These are phyloP conservation scores for Kryptolebias ocellatus DNA, from an alignment of 2,797 vertebrate genomes.

Conservation along the genomic window DNA sequence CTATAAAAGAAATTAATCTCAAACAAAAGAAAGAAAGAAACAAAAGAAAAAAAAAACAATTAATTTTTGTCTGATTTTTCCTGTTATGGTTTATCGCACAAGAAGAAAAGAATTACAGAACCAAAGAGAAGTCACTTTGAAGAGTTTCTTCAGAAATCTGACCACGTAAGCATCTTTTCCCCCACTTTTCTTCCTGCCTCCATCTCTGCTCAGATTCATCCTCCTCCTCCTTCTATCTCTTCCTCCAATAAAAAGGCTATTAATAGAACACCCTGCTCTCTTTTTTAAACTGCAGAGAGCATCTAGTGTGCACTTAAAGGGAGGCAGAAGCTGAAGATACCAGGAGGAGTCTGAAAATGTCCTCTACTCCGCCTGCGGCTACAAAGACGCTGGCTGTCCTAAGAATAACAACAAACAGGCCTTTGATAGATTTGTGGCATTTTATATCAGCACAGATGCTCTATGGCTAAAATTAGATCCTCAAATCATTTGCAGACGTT, in stretches of 20 bases:
- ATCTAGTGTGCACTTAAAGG: slow-evolving; percentile 72
- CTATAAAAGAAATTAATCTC: slow-evolving; percentile 4
- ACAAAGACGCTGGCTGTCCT: slow-evolving; percentile 65
- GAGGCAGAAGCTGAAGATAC: slow-evolving; percentile 67
- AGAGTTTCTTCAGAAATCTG: slow-evolving; percentile 24
- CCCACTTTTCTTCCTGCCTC: slow-evolving; percentile 40
- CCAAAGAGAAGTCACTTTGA: slow-evolving; percentile 32
- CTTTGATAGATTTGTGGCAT: slow-evolving; percentile 68
- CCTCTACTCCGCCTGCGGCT: slow-evolving; percentile 63
- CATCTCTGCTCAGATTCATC: slow-evolving; percentile 48
- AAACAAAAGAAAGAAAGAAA: neutral
- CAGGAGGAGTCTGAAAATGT: slow-evolving; percentile 71
- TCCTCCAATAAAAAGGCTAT: slow-evolving; percentile 74
- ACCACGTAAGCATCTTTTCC: slow-evolving; percentile 49
- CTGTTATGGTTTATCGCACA: neutral
- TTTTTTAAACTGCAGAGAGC: slow-evolving; percentile 69
- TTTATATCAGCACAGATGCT: slow-evolving; percentile 53
- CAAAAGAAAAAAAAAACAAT: neutral
- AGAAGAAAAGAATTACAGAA: slow-evolving; percentile 7
- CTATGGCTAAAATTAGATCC: slow-evolving; percentile 64
- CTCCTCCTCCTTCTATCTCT: slow-evolving; percentile 52
- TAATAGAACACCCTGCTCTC: slow-evolving; percentile 72
- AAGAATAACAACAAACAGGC: slow-evolving; percentile 77
- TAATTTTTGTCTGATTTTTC: neutral
- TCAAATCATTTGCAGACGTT: slow-evolving; percentile 53